Percentiles rank a stretch among this genome's conserved stretches.
These are phyloP conservation scores for Orycteropus afer DNA, from an alignment of 2,113 vertebrate genomes.

Conservation along the genomic window DNA sequence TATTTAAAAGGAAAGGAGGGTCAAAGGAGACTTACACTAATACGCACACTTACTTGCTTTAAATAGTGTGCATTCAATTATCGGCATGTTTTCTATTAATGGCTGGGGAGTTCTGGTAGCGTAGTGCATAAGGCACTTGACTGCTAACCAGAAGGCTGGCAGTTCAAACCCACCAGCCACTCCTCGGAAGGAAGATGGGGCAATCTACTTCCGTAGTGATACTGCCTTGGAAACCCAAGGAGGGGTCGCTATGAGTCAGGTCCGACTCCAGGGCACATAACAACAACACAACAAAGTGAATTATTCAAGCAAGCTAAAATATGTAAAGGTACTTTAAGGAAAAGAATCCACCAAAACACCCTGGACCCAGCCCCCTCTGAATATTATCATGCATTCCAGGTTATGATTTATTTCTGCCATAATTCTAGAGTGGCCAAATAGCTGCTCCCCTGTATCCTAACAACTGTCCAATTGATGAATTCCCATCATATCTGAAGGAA, in stretches of 20 bases:
- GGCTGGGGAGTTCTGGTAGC: too few species aligned
- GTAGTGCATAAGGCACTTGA: too few species aligned
- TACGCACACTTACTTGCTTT: background rate
- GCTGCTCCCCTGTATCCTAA: background rate
- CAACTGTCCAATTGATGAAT: background rate
- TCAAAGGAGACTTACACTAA: background rate
- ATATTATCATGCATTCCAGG: background rate
- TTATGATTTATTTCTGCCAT: background rate
- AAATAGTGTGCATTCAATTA: background rate
- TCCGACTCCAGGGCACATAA: too few species aligned
- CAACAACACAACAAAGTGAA: too few species aligned
- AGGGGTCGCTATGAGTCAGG: too few species aligned
- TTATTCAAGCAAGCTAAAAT: background rate
- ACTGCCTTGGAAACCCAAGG: too few species aligned
- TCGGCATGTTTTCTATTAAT: background rate
- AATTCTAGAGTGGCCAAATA: background rate
- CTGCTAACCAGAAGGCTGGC: too few species aligned
- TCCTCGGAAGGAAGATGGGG: too few species aligned
- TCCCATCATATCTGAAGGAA: background rate
- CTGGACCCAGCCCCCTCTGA: background rate
- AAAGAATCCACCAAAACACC: background rate
- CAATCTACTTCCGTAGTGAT: too few species aligned
- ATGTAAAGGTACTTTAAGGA: background rate
- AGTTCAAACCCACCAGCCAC: too few species aligned
- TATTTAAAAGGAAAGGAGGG: conserved; percentile 32